Base-by-base conservation (phyloP, 2,888 invertebrate genomes). In the Cantharis nigra region DNA sequence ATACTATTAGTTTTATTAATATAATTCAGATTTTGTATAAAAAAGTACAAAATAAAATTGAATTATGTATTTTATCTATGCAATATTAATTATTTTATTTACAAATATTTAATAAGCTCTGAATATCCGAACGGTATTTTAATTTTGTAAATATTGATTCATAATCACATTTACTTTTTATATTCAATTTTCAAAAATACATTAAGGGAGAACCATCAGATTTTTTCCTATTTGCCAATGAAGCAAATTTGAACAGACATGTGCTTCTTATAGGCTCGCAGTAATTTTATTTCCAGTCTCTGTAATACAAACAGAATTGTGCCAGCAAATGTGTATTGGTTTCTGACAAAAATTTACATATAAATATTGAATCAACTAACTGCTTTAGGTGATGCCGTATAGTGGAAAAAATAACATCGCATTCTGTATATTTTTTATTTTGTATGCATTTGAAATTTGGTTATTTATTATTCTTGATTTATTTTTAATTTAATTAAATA, bases 331-430 rank as follows among this genome's bases (percentile, higher is more conserved):
- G 65, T 67, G 26, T 67, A 67, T 67, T 67, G 65, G 65, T 67
- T 23, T 67, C 65, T 67, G 65, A 67, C 26, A 67, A 26, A 65
- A 67, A 67, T 67, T 67, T 67, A 26, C 65, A 67, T 67, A 67
- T 67, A 67, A 67, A 67, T 67, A 67, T 67, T 67, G 23, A 67
- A 67, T 67, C 65, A 67, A 18, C 49, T 49, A 49, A 49, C 65
- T 67, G 64, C 64, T 64, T 64, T 64, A 64, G 64, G 64, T 64
- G 64, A 13, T 64, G 64, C 18, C 49, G 18, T 64, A 64, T 64
- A 20, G 64, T 67, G 9, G 23, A 67, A 14, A 67, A 67, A 23
- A 20, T 20, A 67, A 67, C n/a, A n/a, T 49, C 7, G 49, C n/a
- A 13, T 2, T 49, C 4, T 33, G 13, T 26, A 13, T n/a, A n/a